Base-by-base conservation (phyloP, 1,140 invertebrate genomes). In the Nasonia giraulti region DNA sequence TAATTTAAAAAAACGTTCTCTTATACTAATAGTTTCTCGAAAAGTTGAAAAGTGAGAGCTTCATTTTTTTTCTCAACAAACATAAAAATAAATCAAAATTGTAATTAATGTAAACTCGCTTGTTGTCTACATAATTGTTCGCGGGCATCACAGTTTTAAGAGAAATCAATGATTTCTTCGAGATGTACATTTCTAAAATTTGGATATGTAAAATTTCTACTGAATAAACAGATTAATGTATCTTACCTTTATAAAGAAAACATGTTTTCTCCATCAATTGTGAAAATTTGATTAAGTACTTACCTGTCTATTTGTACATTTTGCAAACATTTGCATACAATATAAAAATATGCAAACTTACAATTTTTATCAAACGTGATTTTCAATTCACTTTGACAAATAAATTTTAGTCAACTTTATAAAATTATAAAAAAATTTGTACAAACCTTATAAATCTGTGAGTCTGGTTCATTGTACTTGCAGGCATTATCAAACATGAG, bases 401-500 rank as follows among this genome's bases (percentile, higher is more conserved):
- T 62, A 23, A 50, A 14, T 76, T 47, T 47, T 12, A 76, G 4
- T 40, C 27, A 44, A 23, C 81, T 66, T 81, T 47, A 68, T 76
- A 55, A 40, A 47, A n/a, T 82, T 80, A 44, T 33, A 81, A 5
- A 20, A 62, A 76, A 83, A 20, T 75, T 50, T 78, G 82, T 87
- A 91, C 91, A 91, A 91, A 96, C 95, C 93, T 99, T 99, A 91
- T 99, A 99, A 88, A 99, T 99, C 91, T 99, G 97, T 0, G 98
- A 99, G 92, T 99, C 98, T 0, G 99, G 99, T 92, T 99, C 99
- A 92, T 99, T 99, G 92, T 99, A 99, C 93, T 99, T 99, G 94
- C 98, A 99, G 40, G 99, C 99, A 92, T 99, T 99, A 89, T 99
- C 98, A 92, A 99, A 99, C 98, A 99, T 99, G 20, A 99, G 94